phyloP scores from a whole-genome alignment of 2,113 vertebrate species.

The Thinocorus orbignyianus region DNA sequence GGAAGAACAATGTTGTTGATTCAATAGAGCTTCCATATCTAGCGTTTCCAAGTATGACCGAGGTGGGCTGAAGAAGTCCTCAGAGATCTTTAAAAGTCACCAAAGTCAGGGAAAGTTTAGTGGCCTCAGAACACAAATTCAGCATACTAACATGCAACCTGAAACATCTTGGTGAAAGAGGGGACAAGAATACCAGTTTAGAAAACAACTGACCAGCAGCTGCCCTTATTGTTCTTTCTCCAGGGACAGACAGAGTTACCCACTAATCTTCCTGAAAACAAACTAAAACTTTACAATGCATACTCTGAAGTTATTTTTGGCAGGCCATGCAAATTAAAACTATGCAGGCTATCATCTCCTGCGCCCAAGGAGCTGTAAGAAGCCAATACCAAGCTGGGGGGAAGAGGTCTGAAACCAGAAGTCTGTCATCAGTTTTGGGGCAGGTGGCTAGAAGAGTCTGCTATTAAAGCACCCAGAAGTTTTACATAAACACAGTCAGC shows the following conservation, averaged over 20 bases:
- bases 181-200: not conserved
- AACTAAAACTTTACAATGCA: not conserved
- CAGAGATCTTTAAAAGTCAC: not conserved
- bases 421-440: not conserved
- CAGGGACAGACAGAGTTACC: not conserved
- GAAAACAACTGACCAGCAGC: not conserved
- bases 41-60: not conserved
- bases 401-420: not conserved
- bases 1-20: not conserved
- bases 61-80: not conserved
- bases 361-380: not conserved
- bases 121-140: not conserved
- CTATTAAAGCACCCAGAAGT: not conserved
- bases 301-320: conserved; percentile 1
- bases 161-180: not conserved
- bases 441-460: not conserved
- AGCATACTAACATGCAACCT: not conserved
- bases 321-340: not conserved
- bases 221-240: not conserved
- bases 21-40: not conserved
- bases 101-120: not conserved
- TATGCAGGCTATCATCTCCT: not conserved
- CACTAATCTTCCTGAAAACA: not conserved
- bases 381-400: not conserved
- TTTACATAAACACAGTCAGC: not conserved